Base-by-base conservation (phyloP, 2,113 vertebrate genomes). In the Brachionichthys hirsutus region DNA sequence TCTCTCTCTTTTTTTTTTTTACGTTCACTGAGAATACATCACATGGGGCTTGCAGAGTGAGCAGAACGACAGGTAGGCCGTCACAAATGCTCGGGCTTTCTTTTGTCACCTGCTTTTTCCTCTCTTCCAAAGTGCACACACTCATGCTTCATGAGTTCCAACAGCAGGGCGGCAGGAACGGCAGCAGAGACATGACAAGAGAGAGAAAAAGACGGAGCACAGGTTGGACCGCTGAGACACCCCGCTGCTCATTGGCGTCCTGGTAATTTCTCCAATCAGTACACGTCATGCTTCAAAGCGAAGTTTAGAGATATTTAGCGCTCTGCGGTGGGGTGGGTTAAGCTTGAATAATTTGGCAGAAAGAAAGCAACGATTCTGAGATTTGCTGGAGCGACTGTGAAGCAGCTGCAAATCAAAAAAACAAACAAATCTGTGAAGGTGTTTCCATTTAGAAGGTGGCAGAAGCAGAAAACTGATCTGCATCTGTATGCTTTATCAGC, bases 11-110 rank as follows among this genome's bases (percentile, higher is more conserved):
- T n/a, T n/a, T n/a, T n/a, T n/a, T n/a, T 78, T 84, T 81, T 77
- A 75, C 85, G 80, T 88, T 85, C 85, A 58, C 54, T 67, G 68
- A 68, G 72, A 76, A 78, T 85, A 71, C 70, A 80, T 83, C 77
- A 82, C 48, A 56, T 77, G 78, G 48, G 17, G 67, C 79, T 71
- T 84, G 85, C 75, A 58, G 57, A 68, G 82, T 87, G 70, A 77
- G 81, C 86, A 78, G 53, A 75, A 71, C 16, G 38, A 48, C 24
- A 73, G 77, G 72, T 34, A 71, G 73, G 74, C 68, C 70, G 58
- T 66, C 62, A 89, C 67, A 80, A 84, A 86, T 75, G 69, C 74
- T 62, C 63, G 38, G 46, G 61, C 46, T 79, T 73, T 65, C 61
- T 75, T 66, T 82, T 84, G 82, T 78, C 74, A 73, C 78, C 76